phyloP scores from a whole-genome alignment of 2,797 vertebrate genomes.

The Anisognathus igniventris region DNA sequence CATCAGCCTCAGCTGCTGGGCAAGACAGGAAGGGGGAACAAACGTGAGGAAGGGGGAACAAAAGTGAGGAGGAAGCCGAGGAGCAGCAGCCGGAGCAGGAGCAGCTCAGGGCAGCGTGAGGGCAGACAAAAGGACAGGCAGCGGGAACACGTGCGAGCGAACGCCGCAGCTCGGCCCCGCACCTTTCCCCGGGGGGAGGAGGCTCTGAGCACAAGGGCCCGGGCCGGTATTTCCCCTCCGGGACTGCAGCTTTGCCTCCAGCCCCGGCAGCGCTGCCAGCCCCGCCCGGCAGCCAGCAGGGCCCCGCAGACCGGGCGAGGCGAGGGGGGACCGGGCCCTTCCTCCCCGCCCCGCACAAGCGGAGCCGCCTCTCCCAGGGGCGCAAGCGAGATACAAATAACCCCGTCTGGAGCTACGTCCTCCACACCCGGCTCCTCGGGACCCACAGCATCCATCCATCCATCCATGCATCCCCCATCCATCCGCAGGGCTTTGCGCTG shows the following conservation, averaged over 20 bases:
- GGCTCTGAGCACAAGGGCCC: background rate
- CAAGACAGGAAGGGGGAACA: background rate
- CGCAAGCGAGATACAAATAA: background rate
- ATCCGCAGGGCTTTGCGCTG: background rate
- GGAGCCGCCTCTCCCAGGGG: no score
- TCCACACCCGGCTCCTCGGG: background rate
- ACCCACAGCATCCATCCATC: background rate
- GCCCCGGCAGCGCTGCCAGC: background rate
- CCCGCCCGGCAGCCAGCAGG: background rate
- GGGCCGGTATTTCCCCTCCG: background rate
- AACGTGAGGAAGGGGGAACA: background rate
- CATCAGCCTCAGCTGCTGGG: background rate
- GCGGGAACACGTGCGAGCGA: background rate
- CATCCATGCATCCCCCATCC: background rate
- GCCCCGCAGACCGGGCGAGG: no score
- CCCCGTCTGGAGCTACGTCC: fast-evolving
- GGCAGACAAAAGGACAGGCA: slow-evolving; percentile 23
- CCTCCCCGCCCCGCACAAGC: background rate
- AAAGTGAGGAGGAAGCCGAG: background rate
- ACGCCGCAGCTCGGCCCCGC: background rate
- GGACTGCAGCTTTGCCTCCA: background rate
- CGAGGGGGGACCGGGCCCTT: background rate
- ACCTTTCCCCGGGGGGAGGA: background rate
- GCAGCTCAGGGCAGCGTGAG: background rate
- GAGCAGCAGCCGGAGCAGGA: background rate